These are phyloP conservation scores for Pteria penguin DNA, from an alignment of 2,888 invertebrate species.

Conservation along the genomic window DNA sequence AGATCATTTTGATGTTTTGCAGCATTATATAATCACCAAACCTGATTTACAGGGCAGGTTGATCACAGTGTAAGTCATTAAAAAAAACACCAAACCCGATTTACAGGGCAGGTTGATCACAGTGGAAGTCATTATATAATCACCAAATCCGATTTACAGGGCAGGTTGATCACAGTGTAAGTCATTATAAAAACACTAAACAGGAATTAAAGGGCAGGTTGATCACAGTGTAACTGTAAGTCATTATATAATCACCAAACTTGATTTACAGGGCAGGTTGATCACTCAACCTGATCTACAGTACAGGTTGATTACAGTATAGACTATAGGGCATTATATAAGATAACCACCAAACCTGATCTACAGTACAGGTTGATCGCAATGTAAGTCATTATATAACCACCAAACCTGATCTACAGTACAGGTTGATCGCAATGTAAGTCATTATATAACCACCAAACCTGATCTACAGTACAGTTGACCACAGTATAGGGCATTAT, in stretches of 20 bases:
- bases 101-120: not conserved
- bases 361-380: not conserved
- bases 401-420: not conserved
- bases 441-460: not conserved
- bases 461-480: not conserved
- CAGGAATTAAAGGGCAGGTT: not conserved
- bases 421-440: not conserved
- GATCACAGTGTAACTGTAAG: conserved; percentile 84
- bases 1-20: conserved; percentile 95
- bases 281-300: not conserved
- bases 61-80: conserved; percentile 91
- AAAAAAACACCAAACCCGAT: not conserved
- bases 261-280: not conserved
- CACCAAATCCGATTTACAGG: conserved; percentile 93
- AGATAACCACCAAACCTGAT: not conserved
- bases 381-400: not conserved
- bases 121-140: conserved; percentile 86
- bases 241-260: not conserved
- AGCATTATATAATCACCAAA: conserved; percentile 97
- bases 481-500: not conserved
- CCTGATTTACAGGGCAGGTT: conserved; percentile 93
- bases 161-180: conserved; percentile 88
- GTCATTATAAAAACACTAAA: not conserved
- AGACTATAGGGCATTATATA: not conserved
- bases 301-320: not conserved